These are phyloP conservation scores for Pterostichus madidus DNA, from an alignment of 2,888 invertebrate genomes.

Conservation along the genomic window DNA sequence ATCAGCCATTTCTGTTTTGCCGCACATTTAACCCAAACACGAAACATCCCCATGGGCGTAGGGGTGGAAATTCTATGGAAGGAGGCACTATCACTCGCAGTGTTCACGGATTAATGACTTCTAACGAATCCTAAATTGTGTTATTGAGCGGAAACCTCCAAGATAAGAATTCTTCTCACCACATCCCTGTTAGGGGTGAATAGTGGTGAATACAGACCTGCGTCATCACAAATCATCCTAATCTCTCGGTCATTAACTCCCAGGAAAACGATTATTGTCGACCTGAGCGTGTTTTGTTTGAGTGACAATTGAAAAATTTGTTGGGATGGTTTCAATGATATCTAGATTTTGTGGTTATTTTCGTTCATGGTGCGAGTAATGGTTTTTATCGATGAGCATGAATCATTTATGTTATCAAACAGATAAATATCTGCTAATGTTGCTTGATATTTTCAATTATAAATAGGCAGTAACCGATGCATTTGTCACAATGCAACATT, in stretches of 20 bases:
- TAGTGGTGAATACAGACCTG: conserved; percentile 18
- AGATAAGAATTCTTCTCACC: conserved; percentile 73
- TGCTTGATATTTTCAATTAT: conserved; percentile 38
- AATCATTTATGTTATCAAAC: conserved; percentile 34
- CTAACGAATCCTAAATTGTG: conserved; percentile 75
- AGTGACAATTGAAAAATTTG: conserved; percentile 62
- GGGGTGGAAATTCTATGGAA: conserved; percentile 26
- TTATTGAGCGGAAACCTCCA: conserved; percentile 76
- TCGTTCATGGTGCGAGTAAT: not conserved
- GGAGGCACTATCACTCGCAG: conserved; percentile 3
- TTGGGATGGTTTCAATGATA: not conserved
- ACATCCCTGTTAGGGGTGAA: conserved; percentile 4
- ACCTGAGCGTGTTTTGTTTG: conserved; percentile 53
- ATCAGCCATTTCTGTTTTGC: conserved; percentile 62
- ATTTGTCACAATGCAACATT: not conserved
- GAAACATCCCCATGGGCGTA: conserved; percentile 17
- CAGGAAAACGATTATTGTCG: conserved; percentile 58
- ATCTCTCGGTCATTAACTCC: conserved; percentile 59
- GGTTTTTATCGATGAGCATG: conserved; percentile 30
- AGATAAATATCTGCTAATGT: conserved; percentile 40
- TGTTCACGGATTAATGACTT: conserved; percentile 68
- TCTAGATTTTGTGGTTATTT: conserved; percentile 1
- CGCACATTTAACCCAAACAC: conserved; percentile 28
- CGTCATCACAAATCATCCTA: conserved; percentile 62
- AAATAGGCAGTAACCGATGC: not conserved